Conservation (phyloP, 2,113 vertebrate genomes). For the Podilymbus podiceps region DNA sequence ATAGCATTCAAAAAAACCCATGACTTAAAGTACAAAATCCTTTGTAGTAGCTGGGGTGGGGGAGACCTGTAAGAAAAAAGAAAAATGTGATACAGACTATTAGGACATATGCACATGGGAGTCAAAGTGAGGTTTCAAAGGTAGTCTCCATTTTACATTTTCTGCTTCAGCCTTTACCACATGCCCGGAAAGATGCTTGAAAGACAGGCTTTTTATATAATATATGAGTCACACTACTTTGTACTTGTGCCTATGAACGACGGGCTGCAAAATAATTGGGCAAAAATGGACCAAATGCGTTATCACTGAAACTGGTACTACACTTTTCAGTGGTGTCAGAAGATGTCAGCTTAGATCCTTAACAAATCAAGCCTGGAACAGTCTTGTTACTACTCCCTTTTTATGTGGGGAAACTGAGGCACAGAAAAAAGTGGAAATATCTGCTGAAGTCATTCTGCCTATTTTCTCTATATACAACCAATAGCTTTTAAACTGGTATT, state of each 20-base stretch:
- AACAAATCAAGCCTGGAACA: not conserved
- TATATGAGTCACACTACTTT: not conserved
- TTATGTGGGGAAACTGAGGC: not conserved
- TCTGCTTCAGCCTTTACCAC: not conserved
- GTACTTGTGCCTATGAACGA: not conserved
- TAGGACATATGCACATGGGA: not conserved
- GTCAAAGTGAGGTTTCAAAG: not conserved
- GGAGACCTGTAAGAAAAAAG: not conserved
- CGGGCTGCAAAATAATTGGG: not conserved
- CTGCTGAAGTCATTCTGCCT: not conserved
- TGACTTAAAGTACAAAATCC: slow-evolving; percentile 60
- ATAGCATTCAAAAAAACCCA: slow-evolving; percentile 60
- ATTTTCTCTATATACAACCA: not conserved
- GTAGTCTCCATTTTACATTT: not conserved
- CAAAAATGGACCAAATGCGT: not conserved
- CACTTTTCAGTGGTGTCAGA: not conserved
- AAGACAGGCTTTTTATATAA: not conserved
- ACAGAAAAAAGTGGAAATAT: not conserved
- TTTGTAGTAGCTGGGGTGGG: not conserved
- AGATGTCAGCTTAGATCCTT: not conserved
- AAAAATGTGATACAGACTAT: not conserved
- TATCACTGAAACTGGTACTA: not conserved
- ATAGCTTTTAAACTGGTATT: not conserved
- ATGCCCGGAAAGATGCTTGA: not conserved
- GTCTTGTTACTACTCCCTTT: not conserved